These are phyloP conservation scores for Diarsia dahlii DNA, from an alignment of 2,888 invertebrate genomes.

Conservation along the genomic window DNA sequence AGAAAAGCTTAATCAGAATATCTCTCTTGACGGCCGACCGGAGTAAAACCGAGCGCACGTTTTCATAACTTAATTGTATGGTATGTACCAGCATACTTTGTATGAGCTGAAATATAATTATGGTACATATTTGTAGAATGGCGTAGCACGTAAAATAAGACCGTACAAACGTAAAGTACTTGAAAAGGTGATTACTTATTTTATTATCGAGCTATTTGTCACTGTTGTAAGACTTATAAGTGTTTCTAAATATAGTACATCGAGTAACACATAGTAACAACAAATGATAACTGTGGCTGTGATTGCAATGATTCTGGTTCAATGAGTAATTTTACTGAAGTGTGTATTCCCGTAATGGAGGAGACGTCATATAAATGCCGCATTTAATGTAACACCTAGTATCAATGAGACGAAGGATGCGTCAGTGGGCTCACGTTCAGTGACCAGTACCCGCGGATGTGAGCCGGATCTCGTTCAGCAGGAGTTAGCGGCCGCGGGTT, in stretches of 20 bases:
- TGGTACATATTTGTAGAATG: constrained; percentile 5
- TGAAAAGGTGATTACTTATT: neutral
- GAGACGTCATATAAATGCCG: neutral
- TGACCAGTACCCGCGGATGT: constrained; percentile 20
- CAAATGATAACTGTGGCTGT: neutral
- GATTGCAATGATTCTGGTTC: neutral
- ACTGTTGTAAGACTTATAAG: neutral
- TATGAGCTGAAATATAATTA: constrained; percentile 13
- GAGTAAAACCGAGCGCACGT: constrained; percentile 71
- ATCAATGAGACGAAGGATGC: constrained; percentile 42
- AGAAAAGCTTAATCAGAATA: constrained; percentile 84
- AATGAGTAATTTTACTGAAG: neutral
- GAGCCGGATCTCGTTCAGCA: constrained; percentile 45
- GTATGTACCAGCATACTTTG: constrained; percentile 24
- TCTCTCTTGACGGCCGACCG: constrained; percentile 75
- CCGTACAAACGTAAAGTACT: neutral
- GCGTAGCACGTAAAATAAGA: neutral
- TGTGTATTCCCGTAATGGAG: neutral
- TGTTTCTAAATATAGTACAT: neutral
- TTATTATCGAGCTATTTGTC: neutral
- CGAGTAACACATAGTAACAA: too few species aligned
- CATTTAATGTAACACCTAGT: constrained; percentile 10
- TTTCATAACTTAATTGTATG: constrained; percentile 67
- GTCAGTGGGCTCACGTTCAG: constrained; percentile 32
- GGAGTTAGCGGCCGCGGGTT: constrained; percentile 42